phyloP scores from a whole-genome alignment of 2,113 vertebrate genomes.

The Tamias sibiricus region DNA sequence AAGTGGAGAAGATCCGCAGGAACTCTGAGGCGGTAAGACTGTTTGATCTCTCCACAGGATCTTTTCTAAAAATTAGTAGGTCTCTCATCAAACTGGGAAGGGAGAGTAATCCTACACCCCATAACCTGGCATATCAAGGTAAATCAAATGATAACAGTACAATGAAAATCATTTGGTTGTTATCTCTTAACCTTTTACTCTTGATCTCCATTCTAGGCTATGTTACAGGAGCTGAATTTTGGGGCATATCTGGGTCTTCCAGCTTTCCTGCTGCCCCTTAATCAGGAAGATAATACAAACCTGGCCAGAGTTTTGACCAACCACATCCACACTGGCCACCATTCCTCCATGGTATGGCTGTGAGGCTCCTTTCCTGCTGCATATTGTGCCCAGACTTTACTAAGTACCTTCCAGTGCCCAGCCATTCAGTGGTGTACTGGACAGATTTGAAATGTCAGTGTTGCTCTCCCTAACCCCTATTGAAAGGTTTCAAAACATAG shows the following conservation, averaged over 20 bases:
- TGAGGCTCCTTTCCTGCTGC: background rate
- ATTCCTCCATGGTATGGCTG: constrained; percentile 92
- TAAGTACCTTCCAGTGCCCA: background rate
- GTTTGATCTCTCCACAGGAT: background rate
- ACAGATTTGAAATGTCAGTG: constrained; percentile 35
- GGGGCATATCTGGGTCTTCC: constrained; percentile 95
- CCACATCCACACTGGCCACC: constrained; percentile 95
- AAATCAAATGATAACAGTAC: background rate
- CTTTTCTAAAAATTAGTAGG: constrained; percentile 19
- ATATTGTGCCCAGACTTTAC: background rate
- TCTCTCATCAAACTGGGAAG: background rate
- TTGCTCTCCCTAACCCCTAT: background rate
- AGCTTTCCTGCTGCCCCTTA: constrained; percentile 92
- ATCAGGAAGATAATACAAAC: constrained; percentile 90
- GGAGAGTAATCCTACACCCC: background rate
- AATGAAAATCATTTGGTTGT: constrained; percentile 33
- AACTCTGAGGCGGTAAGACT: constrained; percentile 93
- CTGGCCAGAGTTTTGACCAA: constrained; percentile 93
- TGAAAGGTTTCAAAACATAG: constrained; percentile 15
- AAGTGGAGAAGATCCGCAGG: constrained; percentile 90
- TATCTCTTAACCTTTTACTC: constrained; percentile 35
- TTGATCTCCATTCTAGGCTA: constrained; percentile 86
- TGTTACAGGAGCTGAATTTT: constrained; percentile 95
- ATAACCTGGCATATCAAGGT: background rate
- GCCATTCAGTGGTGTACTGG: background rate